Conservation (phyloP, 2,888 invertebrate species). For the Selenia dentaria region DNA sequence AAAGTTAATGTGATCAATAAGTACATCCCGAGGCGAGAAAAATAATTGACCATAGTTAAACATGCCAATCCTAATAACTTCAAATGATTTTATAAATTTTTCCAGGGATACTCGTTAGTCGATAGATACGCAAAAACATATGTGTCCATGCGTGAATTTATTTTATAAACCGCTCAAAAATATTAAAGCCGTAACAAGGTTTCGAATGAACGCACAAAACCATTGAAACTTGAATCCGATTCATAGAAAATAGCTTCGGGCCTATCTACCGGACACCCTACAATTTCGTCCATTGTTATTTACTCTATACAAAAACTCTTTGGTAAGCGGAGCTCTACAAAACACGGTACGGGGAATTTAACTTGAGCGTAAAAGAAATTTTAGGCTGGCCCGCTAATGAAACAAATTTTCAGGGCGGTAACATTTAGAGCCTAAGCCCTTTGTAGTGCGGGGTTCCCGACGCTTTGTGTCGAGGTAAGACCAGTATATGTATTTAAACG, state of each 20-base stretch:
- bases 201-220: conserved; percentile 28
- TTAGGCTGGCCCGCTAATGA: conserved; percentile 73
- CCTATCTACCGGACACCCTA: conserved; percentile 53
- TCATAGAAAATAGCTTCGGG: conserved; percentile 46
- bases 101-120: too few relatives aligned
- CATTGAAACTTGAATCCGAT: conserved; percentile 36
- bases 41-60: too few relatives aligned
- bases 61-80: too few relatives aligned
- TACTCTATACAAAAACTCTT: conserved; percentile 51
- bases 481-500: background rate
- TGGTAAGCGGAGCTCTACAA: conserved; percentile 61
- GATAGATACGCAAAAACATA: conserved; percentile 12
- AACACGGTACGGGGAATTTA: conserved; percentile 53
- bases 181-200: conserved; percentile 20
- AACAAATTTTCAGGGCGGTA: conserved; percentile 79
- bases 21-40: too few relatives aligned
- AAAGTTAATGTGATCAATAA: too few relatives aligned
- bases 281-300: conserved; percentile 58
- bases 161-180: conserved; percentile 14
- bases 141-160: conserved; percentile 15
- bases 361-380: conserved; percentile 68
- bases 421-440: conserved; percentile 79
- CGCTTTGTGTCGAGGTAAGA: conserved; percentile 65
- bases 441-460: conserved; percentile 65
- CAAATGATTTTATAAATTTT: too few relatives aligned